Conservation (phyloP, 2,888 invertebrate genomes). For the Pammene fasciana region DNA sequence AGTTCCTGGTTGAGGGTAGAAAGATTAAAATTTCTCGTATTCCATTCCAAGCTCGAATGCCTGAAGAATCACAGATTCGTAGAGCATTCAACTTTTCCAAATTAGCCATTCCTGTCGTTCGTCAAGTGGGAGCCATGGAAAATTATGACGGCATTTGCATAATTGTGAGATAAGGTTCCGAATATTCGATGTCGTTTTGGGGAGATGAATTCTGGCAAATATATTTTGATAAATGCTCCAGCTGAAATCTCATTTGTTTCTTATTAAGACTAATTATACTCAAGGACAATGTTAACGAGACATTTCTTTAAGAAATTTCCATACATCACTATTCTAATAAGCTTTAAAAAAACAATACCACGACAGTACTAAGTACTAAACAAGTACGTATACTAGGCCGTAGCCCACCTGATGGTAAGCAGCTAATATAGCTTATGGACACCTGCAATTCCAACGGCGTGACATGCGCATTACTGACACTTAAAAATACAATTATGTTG, state of each 20-base stretch:
- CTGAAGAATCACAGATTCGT: background rate
- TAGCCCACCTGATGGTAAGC: too few relatives aligned
- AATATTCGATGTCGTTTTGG: background rate
- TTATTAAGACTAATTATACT: too few relatives aligned
- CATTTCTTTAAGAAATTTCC: too few relatives aligned
- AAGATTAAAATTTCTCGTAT: conserved; percentile 2
- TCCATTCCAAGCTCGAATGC: background rate
- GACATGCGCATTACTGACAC: too few relatives aligned
- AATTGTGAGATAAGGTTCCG: conserved; percentile 2
- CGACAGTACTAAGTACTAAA: too few relatives aligned
- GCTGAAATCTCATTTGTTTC: background rate
- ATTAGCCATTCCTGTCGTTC: background rate
- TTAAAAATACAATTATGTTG: too few relatives aligned
- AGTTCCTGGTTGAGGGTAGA: background rate
- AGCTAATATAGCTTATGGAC: too few relatives aligned
- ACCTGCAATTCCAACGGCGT: too few relatives aligned
- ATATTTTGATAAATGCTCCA: background rate
- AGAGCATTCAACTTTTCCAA: conserved; percentile 1
- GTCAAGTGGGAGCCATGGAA: background rate
- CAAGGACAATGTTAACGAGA: too few relatives aligned
- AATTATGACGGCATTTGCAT: conserved; percentile 19
- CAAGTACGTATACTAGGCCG: too few relatives aligned
- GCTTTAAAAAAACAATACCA: too few relatives aligned
- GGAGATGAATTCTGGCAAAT: background rate
- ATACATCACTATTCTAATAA: too few relatives aligned